Conservation (phyloP, 2,113 vertebrate genomes). For the Erythrocercus mccallii region DNA sequence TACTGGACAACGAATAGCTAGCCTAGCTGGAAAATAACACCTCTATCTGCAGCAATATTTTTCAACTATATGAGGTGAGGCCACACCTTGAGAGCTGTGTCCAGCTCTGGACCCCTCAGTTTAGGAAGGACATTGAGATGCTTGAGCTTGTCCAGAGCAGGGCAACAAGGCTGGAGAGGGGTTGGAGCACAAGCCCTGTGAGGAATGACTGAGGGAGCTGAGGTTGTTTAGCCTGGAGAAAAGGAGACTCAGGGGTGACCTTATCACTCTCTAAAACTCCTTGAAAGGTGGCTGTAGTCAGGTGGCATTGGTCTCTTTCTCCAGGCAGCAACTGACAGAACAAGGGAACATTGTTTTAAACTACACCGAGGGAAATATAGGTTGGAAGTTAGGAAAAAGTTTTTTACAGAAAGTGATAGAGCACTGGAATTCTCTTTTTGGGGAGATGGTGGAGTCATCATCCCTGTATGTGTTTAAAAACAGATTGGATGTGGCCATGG, state of each 20-base stretch:
- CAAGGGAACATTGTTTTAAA: accelerated
- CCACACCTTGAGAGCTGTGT: neutral
- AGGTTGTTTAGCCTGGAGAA: neutral
- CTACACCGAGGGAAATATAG: accelerated
- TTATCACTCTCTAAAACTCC: too few relatives aligned
- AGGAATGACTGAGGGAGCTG: accelerated
- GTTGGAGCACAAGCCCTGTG: neutral
- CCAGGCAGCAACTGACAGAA: neutral
- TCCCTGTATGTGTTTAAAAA: neutral
- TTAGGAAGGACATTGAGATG: accelerated
- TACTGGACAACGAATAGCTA: neutral
- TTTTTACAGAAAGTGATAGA: neutral
- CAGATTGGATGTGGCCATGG: neutral
- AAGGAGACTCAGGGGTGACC: neutral
- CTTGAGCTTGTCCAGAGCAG: accelerated
- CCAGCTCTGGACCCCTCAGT: neutral
- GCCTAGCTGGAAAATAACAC: neutral
- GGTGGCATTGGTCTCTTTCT: neutral
- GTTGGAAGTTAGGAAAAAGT: neutral
- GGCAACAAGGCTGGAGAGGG: neutral
- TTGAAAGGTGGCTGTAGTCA: neutral
- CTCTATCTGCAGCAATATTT: neutral
- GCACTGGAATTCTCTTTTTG: neutral
- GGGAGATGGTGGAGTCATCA: too few relatives aligned
- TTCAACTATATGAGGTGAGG: neutral